phyloP scores from a whole-genome alignment of 2,113 vertebrate genomes.

The Ptilonorhynchus violaceus region DNA sequence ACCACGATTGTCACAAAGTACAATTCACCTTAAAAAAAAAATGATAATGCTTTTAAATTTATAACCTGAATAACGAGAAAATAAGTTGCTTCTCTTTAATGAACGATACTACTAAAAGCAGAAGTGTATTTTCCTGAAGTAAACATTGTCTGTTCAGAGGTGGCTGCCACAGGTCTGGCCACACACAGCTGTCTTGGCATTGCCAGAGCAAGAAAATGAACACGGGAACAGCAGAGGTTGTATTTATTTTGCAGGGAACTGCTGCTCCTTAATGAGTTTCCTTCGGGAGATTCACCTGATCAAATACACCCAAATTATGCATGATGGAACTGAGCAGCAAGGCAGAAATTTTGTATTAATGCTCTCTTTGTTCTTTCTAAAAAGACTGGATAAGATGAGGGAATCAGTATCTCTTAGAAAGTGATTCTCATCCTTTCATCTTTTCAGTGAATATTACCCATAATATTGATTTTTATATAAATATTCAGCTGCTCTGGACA shows the following conservation, averaged over 20 bases:
- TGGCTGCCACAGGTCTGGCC: neutral
- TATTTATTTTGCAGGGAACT: neutral
- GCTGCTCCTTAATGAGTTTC: neutral
- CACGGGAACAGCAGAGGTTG: neutral
- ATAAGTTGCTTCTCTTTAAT: neutral
- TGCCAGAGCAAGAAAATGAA: neutral
- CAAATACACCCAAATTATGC: neutral
- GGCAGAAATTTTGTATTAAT: neutral
- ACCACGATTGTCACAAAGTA: neutral
- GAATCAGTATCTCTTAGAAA: neutral
- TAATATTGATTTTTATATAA: neutral
- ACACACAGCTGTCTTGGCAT: rapidly evolving
- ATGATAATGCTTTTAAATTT: neutral
- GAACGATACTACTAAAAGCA: neutral
- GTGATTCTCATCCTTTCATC: neutral
- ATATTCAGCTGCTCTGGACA: neutral
- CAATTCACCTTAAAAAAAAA: neutral
- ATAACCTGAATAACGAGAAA: neutral
- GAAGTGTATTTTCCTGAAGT: neutral
- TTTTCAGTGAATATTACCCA: neutral
- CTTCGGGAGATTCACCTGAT: neutral
- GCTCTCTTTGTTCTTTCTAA: neutral
- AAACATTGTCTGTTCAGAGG: neutral
- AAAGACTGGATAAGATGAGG: neutral
- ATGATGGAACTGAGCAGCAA: neutral